Conservation (phyloP, 1,140 invertebrate genomes). For the Anastatus disparis region DNA sequence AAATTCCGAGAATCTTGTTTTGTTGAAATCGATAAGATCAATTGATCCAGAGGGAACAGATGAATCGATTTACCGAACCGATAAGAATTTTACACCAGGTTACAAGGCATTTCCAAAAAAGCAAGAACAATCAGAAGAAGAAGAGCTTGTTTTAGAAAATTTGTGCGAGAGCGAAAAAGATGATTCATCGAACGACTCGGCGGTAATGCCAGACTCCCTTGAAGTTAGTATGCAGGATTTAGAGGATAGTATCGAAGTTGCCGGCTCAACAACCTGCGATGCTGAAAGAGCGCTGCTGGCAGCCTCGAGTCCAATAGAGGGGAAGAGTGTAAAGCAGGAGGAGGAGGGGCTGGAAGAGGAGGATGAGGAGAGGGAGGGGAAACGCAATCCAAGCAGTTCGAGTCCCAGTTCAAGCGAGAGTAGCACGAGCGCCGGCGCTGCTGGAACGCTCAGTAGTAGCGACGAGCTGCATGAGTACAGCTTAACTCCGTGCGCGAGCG, state of each 20-base stretch:
- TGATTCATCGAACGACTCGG: slow-evolving; percentile 41
- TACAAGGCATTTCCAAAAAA: too few relatives aligned
- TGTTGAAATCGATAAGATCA: slow-evolving; percentile 58
- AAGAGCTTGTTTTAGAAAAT: not conserved
- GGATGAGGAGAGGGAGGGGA: not conserved
- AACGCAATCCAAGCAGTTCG: not conserved
- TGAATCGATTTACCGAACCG: too few relatives aligned
- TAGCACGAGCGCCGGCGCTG: not conserved
- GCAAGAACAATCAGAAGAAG: too few relatives aligned
- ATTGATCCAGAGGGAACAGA: slow-evolving; percentile 56
- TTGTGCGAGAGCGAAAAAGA: slow-evolving; percentile 9
- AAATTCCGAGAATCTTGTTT: slow-evolving; percentile 50
- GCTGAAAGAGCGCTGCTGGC: slow-evolving; percentile 19
- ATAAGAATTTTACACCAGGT: too few relatives aligned
- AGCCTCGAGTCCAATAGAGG: slow-evolving; percentile 3
- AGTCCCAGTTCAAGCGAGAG: slow-evolving; percentile 10
- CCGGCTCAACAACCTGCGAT: not conserved
- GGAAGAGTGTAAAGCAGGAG: too few relatives aligned
- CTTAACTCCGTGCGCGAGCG: slow-evolving; percentile 45
- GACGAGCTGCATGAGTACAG: slow-evolving; percentile 57
- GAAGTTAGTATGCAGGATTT: slow-evolving; percentile 48
- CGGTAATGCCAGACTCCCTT: slow-evolving; percentile 60
- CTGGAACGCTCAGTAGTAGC: slow-evolving; percentile 46
- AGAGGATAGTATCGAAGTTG: slow-evolving; percentile 31
- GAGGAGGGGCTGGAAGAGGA: not conserved